Conservation (phyloP, 1,140 invertebrate genomes). For the Cephus cinctus region DNA sequence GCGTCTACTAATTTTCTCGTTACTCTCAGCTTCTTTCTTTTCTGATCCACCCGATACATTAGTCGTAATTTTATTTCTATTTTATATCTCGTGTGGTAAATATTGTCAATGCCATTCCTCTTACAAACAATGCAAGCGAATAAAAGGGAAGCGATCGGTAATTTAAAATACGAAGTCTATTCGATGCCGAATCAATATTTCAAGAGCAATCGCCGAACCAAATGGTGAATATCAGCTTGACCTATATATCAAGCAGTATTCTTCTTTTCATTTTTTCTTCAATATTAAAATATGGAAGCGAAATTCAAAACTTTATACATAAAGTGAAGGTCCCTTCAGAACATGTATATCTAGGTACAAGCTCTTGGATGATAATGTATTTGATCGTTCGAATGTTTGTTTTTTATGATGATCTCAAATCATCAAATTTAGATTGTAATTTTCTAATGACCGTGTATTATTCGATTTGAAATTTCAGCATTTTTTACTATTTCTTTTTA, state of each 20-base stretch:
- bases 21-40: constrained; percentile 4
- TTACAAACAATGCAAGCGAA: not conserved
- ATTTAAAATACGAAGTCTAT: not conserved
- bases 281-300: not conserved
- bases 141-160: not conserved
- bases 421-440: too few species aligned
- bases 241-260: not conserved
- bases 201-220: not conserved
- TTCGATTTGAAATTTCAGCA: too few species aligned
- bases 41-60: constrained; percentile 15
- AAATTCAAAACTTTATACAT: too few species aligned
- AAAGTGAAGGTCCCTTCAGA: too few species aligned
- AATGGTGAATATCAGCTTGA: not conserved
- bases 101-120: constrained; percentile 33
- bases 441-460: too few species aligned
- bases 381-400: too few species aligned
- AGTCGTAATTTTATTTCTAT: constrained; percentile 18
- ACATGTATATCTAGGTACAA: too few species aligned
- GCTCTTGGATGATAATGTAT: too few species aligned
- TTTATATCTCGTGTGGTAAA: constrained; percentile 23
- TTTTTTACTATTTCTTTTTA: too few species aligned
- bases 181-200: too few species aligned
- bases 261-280: not conserved
- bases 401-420: too few species aligned
- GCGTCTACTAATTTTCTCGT: too few species aligned